A percentile compares a stretch with the other conserved stretches of the same genome.
Conservation (phyloP, 2,797 vertebrate genomes). For the Toxotes lorentzi region DNA sequence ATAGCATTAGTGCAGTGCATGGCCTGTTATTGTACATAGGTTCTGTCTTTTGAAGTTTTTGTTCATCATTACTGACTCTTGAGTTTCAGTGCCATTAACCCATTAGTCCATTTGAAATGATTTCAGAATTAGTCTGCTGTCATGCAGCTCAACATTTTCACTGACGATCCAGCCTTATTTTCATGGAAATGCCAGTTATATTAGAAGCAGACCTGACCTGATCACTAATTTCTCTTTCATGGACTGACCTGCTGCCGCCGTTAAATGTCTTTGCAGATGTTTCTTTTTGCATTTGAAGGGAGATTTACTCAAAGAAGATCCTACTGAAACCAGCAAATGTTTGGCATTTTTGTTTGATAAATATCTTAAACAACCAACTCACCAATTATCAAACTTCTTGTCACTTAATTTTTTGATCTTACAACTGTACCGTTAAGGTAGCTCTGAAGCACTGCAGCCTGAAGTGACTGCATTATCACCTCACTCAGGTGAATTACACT, state of each 20-base stretch:
- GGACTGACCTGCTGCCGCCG: background rate
- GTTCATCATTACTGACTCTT: background rate
- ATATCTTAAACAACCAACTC: background rate
- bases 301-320: background rate
- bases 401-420: too few species aligned
- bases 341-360: background rate
- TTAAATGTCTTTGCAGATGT: background rate
- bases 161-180: background rate
- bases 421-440: background rate
- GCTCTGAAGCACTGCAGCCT: background rate
- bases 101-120: background rate
- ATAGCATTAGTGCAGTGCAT: background rate
- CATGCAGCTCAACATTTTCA: background rate
- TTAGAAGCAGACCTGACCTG: background rate
- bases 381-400: too few species aligned
- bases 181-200: background rate
- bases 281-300: background rate
- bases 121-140: background rate
- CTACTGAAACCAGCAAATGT: background rate
- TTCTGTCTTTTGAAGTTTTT: slow-evolving; percentile 11
- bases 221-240: background rate
- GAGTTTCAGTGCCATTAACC: background rate
- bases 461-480: background rate
- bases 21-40: background rate
- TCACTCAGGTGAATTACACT: background rate